These are phyloP conservation scores for Harpalus rubripes DNA, from an alignment of 2,888 invertebrate genomes.

Conservation along the genomic window DNA sequence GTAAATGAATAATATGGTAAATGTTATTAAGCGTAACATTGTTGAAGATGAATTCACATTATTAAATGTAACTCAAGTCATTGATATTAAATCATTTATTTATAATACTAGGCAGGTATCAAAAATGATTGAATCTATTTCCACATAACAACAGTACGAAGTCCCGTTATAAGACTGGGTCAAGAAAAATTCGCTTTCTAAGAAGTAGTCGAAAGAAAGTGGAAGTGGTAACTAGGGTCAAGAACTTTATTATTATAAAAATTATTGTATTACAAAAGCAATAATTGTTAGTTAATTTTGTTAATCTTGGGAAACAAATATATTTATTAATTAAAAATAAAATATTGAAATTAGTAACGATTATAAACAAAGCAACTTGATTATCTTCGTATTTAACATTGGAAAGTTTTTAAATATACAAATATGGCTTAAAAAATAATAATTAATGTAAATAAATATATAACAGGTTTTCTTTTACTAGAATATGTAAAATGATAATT, in stretches of 20 bases:
- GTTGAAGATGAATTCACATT: conserved; percentile 48
- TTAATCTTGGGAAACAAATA: background rate
- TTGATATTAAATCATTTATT: background rate
- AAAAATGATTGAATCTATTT: background rate
- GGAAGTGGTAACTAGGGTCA: conserved; percentile 15
- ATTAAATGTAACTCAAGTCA: conserved; percentile 23
- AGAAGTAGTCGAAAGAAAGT: conserved; percentile 52
- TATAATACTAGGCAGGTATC: background rate
- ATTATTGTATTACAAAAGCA: too few species aligned
- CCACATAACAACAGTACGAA: conserved; percentile 6
- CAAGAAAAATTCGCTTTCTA: conserved; percentile 59
- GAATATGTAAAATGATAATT: too few species aligned
- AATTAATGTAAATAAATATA: too few species aligned
- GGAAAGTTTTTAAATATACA: background rate
- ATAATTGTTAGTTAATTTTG: background rate
- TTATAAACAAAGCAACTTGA: conserved; percentile 26
- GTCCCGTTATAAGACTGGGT: conserved; percentile 52
- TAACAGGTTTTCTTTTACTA: too few species aligned
- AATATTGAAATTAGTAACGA: conserved; percentile 25
- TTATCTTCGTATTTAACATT: conserved; percentile 15
- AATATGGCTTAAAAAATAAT: background rate
- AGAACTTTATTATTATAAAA: background rate
- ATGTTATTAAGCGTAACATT: conserved; percentile 54
- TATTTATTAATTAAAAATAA: conserved; percentile 4
- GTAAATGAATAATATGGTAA: conserved; percentile 43